These are phyloP conservation scores for Pholis gunnellus DNA, from an alignment of 2,113 vertebrate species.

Conservation along the genomic window DNA sequence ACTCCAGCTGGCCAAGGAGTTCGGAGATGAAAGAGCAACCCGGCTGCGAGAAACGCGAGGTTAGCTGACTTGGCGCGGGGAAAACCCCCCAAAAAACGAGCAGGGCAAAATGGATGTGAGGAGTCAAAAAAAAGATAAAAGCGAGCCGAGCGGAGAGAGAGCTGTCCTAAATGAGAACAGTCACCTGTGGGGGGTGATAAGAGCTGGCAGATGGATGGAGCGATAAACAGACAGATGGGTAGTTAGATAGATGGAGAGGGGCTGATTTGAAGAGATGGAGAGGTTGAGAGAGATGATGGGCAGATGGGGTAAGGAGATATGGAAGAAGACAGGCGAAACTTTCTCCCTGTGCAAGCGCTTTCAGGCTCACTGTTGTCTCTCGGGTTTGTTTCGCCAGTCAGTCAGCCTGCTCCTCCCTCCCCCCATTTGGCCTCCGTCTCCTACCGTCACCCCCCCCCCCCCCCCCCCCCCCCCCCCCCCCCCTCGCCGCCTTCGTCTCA, in stretches of 20 bases:
- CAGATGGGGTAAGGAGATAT: conserved; percentile 67
- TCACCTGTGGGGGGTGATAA: conserved; percentile 75
- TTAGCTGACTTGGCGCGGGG: conserved; percentile 40
- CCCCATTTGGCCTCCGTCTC: conserved; percentile 40
- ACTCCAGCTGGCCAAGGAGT: conserved; percentile 36
- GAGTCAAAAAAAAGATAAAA: conserved; percentile 32
- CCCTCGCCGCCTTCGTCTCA: conserved; percentile 46
- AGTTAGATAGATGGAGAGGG: conserved; percentile 75
- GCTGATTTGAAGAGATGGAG: conserved; percentile 65
- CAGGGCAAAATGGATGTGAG: conserved; percentile 57
- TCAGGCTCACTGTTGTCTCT: conserved; percentile 51
- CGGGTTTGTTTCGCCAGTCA: conserved; percentile 39
- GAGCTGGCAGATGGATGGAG: conserved; percentile 75
- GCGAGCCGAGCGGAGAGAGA: conserved; percentile 14
- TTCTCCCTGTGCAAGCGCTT: conserved; percentile 46
- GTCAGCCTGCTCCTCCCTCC: conserved; percentile 18
- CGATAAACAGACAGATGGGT: conserved; percentile 83
- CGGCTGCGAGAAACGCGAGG: conserved; percentile 19
- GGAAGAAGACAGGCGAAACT: conserved; percentile 42
- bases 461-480: background rate
- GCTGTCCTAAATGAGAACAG: conserved; percentile 65
- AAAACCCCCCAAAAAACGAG: conserved; percentile 31
- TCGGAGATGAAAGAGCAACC: conserved; percentile 54
- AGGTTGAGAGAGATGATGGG: conserved; percentile 65
- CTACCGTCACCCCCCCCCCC: conserved; percentile 5